Evolutionary conservation across 2,888 invertebrate genomes (phyloP), one percentile per base, ranked within the genome.

Genomic region (Amitus sp.): DNA sequence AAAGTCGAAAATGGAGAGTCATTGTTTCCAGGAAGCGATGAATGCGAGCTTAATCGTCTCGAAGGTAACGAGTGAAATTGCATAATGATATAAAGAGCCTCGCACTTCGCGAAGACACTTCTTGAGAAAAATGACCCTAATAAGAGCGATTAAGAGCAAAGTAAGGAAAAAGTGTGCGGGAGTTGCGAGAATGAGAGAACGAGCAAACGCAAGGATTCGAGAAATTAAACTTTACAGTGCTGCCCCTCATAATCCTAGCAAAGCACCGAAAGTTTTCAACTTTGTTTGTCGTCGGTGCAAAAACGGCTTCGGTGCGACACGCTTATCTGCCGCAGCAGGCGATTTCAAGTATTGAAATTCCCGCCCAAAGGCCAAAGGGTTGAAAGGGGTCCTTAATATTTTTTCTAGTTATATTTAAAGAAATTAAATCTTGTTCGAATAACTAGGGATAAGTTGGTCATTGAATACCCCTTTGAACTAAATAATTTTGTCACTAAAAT

Each of bases 231-330:
- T 77, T 77, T 66, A 67, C 66, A 65, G 62, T 68, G 57, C 68
- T 73, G 62, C 68, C 73, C 70, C 70, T 77, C 73, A 74, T 76
- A 77, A 77, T 75, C 72, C 71, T 75, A 77, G 75, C 74, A 64
- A 64, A 58, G 63, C 57, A 75, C 76, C 76, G 77, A 66, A 69
- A 72, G 69, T 69, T 73, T 70, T 65, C 67, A 63, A 69, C 59
- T 66, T 66, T 66, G 63, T 67, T 66, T 66, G 63, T 67, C 59
- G 42, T 46, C 52, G 56, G 47, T 45, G 63, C 63, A 63, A 63
- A 59, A 63, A 63, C 56, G 48, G 47, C 52, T 56, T 63, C 53
- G 56, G 52, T 59, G 50, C 62, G 37, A 50, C 63, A 46, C 47
- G 63, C 59, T 63, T 63, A 63, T 63, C 59, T 55, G 37, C 63